Percentiles rank a stretch among this genome's conserved stretches.
Conservation (phyloP, 2,888 invertebrate genomes). For the Diabrotica balteata region DNA sequence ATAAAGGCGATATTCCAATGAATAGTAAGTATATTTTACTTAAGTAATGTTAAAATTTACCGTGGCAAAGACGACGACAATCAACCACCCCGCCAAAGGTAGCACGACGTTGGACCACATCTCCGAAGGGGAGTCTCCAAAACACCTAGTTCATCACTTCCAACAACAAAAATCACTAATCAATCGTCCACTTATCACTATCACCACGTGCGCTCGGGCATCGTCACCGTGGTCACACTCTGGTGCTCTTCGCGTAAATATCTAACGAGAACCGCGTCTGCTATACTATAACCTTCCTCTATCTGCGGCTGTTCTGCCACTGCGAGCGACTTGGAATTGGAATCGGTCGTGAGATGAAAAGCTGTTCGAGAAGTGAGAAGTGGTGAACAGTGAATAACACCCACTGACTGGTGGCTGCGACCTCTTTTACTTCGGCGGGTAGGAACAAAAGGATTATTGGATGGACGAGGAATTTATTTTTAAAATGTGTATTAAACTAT, state of each 20-base stretch:
- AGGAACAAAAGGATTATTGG: slow-evolving; percentile 8
- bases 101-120: slow-evolving; percentile 31
- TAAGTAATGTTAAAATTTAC: slow-evolving; percentile 15
- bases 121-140: slow-evolving; percentile 10
- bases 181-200: slow-evolving; percentile 7
- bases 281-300: neutral
- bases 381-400: slow-evolving; percentile 9
- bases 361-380: slow-evolving; percentile 1
- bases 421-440: slow-evolving; percentile 4
- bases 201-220: slow-evolving; percentile 19
- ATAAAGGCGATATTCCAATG: neutral
- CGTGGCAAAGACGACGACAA: slow-evolving; percentile 24
- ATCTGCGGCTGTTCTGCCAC: slow-evolving; percentile 12
- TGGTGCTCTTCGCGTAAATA: slow-evolving; percentile 10
- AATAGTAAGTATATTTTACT: too few species aligned
- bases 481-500: too few species aligned
- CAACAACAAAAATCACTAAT: slow-evolving; percentile 7
- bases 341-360: slow-evolving; percentile 13
- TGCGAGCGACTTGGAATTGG: slow-evolving; percentile 1
- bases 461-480: neutral
- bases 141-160: slow-evolving; percentile 15
- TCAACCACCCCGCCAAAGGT: slow-evolving; percentile 24
- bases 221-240: slow-evolving; percentile 14
- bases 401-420: slow-evolving; percentile 4
- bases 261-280: slow-evolving; percentile 1